A percentile compares a stretch with the other conserved stretches of the same genome.
These are phyloP conservation scores for Odontamblyopus rebecca DNA, from an alignment of 2,797 vertebrate genomes.

Conservation along the genomic window DNA sequence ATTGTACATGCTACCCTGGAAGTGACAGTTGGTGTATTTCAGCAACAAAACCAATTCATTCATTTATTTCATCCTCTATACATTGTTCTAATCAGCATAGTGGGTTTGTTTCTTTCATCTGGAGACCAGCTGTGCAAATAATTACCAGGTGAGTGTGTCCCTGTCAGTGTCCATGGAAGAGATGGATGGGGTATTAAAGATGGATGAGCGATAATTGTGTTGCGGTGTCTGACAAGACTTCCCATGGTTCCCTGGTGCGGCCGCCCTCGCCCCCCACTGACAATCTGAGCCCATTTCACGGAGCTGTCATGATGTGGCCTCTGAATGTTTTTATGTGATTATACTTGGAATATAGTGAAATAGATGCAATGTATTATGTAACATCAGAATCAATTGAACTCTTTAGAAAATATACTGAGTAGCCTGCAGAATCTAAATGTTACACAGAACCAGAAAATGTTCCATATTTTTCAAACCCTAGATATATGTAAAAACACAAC, in stretches of 20 bases:
- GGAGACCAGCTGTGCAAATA: conserved; percentile 67
- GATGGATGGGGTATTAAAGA: conserved; percentile 66
- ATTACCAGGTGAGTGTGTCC: conserved; percentile 55
- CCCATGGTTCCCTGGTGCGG: conserved; percentile 39
- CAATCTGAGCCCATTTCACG: conserved; percentile 33
- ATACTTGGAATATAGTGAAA: background rate
- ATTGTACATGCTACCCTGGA: background rate
- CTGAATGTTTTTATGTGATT: background rate
- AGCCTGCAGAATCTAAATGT: background rate
- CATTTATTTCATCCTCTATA: background rate
- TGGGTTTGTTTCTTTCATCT: conserved; percentile 36
- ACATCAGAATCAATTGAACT: background rate
- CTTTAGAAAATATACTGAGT: background rate
- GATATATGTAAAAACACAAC: too few species aligned
- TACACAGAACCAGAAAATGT: too few species aligned
- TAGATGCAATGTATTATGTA: background rate
- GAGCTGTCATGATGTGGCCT: conserved; percentile 12
- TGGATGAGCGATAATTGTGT: conserved; percentile 73
- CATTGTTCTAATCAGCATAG: conserved; percentile 20
- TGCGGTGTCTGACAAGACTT: conserved; percentile 59
- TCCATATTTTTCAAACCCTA: too few species aligned
- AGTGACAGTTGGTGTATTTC: background rate
- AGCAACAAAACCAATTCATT: background rate
- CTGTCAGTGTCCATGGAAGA: conserved; percentile 48
- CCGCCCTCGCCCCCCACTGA: conserved; percentile 45